Conservation (phyloP, 2,888 invertebrate genomes). For the Cyaniris semiargus region DNA sequence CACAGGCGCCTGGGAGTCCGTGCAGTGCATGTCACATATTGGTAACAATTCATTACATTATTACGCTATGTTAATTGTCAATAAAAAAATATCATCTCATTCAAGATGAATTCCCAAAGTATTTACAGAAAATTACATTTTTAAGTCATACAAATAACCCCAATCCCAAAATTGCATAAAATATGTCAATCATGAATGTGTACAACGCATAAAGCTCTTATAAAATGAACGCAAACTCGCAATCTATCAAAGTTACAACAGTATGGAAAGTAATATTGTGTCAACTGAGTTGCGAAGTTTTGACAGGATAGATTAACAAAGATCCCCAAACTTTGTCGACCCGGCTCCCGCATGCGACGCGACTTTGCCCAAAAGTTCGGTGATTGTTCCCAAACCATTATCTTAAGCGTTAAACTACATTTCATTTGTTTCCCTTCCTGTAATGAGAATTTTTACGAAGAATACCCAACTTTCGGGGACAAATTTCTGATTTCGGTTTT, state of each 20-base stretch:
- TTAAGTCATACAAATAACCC: too few relatives aligned
- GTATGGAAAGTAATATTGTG: neutral
- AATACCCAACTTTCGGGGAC: neutral
- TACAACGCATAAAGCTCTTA: neutral
- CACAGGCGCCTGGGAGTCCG: slow-evolving; percentile 88
- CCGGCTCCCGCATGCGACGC: neutral
- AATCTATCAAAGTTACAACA: neutral
- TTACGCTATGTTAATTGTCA: neutral
- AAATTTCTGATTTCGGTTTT: slow-evolving; percentile 35
- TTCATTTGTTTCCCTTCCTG: neutral
- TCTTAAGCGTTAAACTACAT: neutral
- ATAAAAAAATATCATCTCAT: too few relatives aligned
- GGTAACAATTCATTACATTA: slow-evolving; percentile 50
- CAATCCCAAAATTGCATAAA: neutral
- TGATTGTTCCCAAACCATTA: neutral
- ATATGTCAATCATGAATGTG: neutral
- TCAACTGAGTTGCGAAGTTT: slow-evolving; percentile 1
- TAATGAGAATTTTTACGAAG: neutral
- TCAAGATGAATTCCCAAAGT: too few relatives aligned
- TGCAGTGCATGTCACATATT: slow-evolving; percentile 86
- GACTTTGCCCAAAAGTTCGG: slow-evolving; percentile 4
- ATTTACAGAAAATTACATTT: too few relatives aligned
- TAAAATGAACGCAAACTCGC: slow-evolving; percentile 1
- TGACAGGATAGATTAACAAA: neutral
- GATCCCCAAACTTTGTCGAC: neutral